Evolutionary conservation across 2,888 invertebrate species (phyloP).

Genomic region (Oscheius myriophilus): DNA sequence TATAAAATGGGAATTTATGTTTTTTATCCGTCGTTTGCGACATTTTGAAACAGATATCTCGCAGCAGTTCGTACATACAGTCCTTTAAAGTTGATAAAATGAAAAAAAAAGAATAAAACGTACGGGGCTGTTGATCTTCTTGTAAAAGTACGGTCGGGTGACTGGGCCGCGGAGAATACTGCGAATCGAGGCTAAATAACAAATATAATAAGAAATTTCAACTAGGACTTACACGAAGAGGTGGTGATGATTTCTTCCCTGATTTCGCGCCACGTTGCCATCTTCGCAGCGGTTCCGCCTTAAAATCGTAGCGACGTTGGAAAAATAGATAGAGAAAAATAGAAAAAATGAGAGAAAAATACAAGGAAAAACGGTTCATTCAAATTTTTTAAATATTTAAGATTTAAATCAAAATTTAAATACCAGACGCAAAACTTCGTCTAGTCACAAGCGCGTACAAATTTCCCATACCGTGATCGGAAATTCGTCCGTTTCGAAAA

Average conservation of each 20-base stretch:
- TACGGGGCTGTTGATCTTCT: neutral
- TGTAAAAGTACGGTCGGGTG: constrained; percentile 2
- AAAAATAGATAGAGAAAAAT: neutral
- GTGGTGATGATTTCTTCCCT: constrained; percentile 1
- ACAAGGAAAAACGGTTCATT: neutral
- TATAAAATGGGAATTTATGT: too few relatives aligned
- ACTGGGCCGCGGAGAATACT: constrained; percentile 2
- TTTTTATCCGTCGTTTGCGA: too few relatives aligned
- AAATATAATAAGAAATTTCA: neutral
- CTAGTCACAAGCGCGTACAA: too few relatives aligned
- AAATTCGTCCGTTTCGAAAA: too few relatives aligned
- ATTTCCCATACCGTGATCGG: too few relatives aligned
- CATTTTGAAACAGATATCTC: too few relatives aligned
- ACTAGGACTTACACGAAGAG: neutral
- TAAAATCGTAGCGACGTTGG: neutral
- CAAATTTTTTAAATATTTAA: too few relatives aligned
- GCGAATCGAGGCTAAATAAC: neutral
- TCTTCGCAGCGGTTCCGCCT: neutral
- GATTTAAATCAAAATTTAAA: too few relatives aligned
- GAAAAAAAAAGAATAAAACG: neutral
- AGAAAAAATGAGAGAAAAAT: neutral
- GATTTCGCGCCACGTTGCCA: constrained; percentile 15
- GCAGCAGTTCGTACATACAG: too few relatives aligned
- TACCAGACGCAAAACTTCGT: too few relatives aligned
- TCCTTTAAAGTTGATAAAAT: too few relatives aligned